Evolutionary conservation across 2,113 vertebrate species (phyloP).

Genomic region (Patagioenas fasciata): DNA sequence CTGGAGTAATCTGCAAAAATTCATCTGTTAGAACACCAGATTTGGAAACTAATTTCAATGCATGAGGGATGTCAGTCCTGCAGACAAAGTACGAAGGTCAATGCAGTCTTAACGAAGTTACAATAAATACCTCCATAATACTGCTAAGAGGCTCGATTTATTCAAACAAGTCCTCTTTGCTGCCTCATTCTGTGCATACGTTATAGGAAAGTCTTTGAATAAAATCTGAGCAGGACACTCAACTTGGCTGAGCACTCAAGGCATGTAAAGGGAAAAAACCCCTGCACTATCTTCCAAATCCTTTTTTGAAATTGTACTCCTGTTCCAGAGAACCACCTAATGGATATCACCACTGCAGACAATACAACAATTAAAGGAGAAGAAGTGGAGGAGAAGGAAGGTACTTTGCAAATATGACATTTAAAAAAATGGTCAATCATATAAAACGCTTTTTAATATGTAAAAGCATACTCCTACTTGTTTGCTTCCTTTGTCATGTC

Average conservation of each 20-base stretch:
- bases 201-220: background rate
- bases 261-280: background rate
- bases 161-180: background rate
- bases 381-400: background rate
- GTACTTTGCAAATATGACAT: background rate
- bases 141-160: background rate
- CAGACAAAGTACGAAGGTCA: background rate
- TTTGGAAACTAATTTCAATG: background rate
- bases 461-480: background rate
- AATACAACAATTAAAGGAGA: background rate
- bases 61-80: background rate
- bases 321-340: background rate
- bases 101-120: background rate
- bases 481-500: background rate
- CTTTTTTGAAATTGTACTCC: background rate
- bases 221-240: background rate
- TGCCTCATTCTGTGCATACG: fast-evolving
- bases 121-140: background rate
- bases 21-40: background rate
- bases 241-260: background rate
- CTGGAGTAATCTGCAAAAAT: background rate
- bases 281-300: background rate
- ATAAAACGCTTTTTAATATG: background rate
- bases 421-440: background rate
- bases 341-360: background rate